Conservation (phyloP, 2,797 vertebrate species). For the Eleutherodactylus coqui region DNA sequence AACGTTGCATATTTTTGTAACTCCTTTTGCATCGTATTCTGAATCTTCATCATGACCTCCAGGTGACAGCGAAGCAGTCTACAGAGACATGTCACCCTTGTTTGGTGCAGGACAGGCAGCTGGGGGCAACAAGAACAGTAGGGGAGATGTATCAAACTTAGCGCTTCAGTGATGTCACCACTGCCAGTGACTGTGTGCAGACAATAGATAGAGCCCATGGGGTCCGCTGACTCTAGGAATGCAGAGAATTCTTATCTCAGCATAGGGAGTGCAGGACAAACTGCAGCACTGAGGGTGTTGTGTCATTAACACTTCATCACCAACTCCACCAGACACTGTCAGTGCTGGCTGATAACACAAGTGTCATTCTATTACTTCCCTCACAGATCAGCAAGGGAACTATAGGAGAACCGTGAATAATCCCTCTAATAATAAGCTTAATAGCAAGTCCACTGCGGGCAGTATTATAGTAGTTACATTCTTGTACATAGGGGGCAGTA, state of each 20-base stretch:
- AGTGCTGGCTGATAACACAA: background rate
- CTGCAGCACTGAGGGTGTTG: background rate
- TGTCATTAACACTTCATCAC: conserved; percentile 36
- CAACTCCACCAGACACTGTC: background rate
- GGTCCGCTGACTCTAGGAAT: conserved; percentile 2
- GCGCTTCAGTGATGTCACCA: background rate
- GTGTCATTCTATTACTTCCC: background rate
- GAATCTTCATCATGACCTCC: too few relatives aligned
- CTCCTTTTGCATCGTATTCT: too few relatives aligned
- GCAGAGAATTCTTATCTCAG: background rate
- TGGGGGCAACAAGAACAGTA: background rate
- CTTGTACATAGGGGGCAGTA: background rate
- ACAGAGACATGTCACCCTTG: too few relatives aligned
- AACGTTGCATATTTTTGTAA: too few relatives aligned
- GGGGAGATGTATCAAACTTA: background rate
- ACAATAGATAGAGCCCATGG: background rate
- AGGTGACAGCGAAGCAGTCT: too few relatives aligned
- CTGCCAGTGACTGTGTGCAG: background rate
- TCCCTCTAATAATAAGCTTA: too few relatives aligned
- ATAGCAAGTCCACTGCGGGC: too few relatives aligned
- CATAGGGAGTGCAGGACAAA: conserved; percentile 16
- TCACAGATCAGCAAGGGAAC: background rate
- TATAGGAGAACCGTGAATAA: background rate
- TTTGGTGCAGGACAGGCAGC: background rate
- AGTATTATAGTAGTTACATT: background rate